A percentile compares a stretch with the other conserved stretches of the same genome.
Conservation (phyloP, 2,888 invertebrate species). For the Eilema depressum region DNA sequence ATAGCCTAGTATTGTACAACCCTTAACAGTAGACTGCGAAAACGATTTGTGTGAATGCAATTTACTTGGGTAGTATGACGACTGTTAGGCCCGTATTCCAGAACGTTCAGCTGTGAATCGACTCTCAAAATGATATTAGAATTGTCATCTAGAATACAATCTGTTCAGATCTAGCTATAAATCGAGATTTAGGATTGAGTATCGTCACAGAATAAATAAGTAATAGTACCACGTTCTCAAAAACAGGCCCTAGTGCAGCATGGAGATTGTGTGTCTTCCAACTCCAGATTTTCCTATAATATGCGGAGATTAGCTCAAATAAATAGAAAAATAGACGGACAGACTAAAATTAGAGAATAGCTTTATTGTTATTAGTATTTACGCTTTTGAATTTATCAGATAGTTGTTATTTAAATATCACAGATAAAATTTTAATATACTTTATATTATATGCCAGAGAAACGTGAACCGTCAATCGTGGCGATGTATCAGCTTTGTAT, state of each 20-base stretch:
- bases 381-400: neutral
- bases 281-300: slow-evolving; percentile 17
- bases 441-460: neutral
- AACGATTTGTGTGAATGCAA: slow-evolving; percentile 37
- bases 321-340: too few species aligned
- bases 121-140: too few species aligned
- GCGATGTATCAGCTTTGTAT: slow-evolving; percentile 21
- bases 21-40: slow-evolving; percentile 26
- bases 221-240: too few species aligned
- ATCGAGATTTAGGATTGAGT: too few species aligned
- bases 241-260: too few species aligned
- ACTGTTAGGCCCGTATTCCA: slow-evolving; percentile 31
- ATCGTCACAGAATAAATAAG: too few species aligned
- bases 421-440: neutral
- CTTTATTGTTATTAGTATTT: too few species aligned
- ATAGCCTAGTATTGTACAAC: slow-evolving; percentile 34
- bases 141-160: too few species aligned
- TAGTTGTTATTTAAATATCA: neutral
- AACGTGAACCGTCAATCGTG: slow-evolving; percentile 24
- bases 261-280: too few species aligned
- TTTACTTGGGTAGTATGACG: slow-evolving; percentile 51
- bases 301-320: neutral
- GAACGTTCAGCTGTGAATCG: too few species aligned
- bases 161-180: too few species aligned
- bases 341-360: too few species aligned